These are phyloP conservation scores for Pluvianellus socialis DNA, from an alignment of 2,113 vertebrate genomes.

Conservation along the genomic window DNA sequence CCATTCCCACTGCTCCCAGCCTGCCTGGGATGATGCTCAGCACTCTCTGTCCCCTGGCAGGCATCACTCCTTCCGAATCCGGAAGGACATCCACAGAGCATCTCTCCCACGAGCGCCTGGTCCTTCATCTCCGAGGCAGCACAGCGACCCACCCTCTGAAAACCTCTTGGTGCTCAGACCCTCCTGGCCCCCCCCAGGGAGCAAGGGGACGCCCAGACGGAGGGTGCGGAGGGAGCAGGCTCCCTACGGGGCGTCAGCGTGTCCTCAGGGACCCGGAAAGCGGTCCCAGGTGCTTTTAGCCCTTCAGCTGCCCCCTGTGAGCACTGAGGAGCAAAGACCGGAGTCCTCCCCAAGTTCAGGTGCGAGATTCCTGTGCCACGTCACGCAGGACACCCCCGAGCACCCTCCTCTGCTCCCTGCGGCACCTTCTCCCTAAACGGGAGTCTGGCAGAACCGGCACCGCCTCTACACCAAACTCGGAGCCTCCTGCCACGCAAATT, in stretches of 20 bases:
- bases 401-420: not conserved
- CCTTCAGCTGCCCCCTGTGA: not conserved
- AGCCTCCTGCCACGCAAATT: not conserved
- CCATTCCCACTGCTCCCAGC: not conserved
- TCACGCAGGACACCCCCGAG: not conserved
- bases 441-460: not conserved
- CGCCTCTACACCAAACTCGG: not conserved
- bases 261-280: not conserved
- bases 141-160: not conserved
- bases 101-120: rapidly evolving
- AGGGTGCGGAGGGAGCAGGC: rapidly evolving
- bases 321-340: not conserved
- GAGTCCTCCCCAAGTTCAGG: not conserved
- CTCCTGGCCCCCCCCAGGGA: not conserved
- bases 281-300: not conserved
- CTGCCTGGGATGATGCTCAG: not conserved
- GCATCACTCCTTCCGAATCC: not conserved
- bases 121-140: not conserved
- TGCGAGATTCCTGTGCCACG: too few species aligned
- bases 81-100: rapidly evolving
- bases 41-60: not conserved
- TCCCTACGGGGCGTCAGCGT: rapidly evolving
- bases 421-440: not conserved
- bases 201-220: not conserved
- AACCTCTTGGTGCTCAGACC: rapidly evolving